These are phyloP conservation scores for Planiliza haematocheilus DNA, from an alignment of 2,113 vertebrate genomes.

Conservation along the genomic window DNA sequence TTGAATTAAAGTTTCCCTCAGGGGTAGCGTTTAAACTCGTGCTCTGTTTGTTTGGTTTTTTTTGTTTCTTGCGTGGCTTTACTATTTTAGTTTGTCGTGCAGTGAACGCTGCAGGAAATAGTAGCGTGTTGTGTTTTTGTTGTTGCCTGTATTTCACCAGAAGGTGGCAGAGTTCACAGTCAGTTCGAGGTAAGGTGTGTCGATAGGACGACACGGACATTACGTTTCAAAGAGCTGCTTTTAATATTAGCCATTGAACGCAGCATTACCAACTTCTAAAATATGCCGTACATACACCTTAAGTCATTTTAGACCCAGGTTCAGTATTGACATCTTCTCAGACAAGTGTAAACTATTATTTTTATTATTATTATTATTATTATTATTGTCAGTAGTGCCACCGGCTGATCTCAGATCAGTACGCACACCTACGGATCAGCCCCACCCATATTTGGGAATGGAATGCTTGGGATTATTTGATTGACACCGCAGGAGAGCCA, in stretches of 20 bases:
- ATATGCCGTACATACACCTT: rapidly evolving
- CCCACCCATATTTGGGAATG: conserved; percentile 61
- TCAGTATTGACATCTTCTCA: background rate
- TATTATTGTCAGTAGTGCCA: background rate
- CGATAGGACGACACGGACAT: too few relatives aligned
- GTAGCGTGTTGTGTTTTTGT: conserved; percentile 36
- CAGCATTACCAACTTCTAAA: background rate
- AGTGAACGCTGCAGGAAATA: background rate
- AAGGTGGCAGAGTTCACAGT: conserved; percentile 50
- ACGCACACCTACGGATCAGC: background rate
- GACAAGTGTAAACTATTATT: background rate
- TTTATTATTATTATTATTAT: background rate
- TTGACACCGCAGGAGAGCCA: conserved; percentile 58
- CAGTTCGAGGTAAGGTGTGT: background rate
- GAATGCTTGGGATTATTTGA: conserved; percentile 57
- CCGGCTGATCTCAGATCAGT: conserved; percentile 45
- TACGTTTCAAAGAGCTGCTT: background rate
- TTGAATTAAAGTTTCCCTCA: too few relatives aligned
- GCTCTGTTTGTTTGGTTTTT: too few relatives aligned
- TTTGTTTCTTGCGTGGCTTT: background rate
- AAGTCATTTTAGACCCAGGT: background rate
- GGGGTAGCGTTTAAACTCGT: background rate
- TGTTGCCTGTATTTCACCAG: conserved; percentile 41
- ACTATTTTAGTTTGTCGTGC: background rate
- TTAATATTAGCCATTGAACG: background rate